Evolutionary conservation across 2,888 invertebrate species (phyloP).

Genomic region (Digitonthophagus gazella): DNA sequence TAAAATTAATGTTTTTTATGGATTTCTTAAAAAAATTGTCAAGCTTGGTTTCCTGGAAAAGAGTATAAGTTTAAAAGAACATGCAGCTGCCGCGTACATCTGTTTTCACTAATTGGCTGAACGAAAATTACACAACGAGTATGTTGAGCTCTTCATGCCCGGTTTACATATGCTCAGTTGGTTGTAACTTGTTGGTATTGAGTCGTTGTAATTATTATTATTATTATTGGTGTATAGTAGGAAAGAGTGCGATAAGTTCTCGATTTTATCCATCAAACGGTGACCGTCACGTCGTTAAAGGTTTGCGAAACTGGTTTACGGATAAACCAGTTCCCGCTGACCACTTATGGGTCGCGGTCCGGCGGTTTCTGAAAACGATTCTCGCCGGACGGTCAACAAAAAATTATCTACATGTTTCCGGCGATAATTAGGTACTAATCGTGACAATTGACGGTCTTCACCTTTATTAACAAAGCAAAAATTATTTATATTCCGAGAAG

Average conservation of each 20-base stretch:
- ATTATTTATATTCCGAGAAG: background rate
- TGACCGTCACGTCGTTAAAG: background rate
- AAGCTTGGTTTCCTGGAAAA: background rate
- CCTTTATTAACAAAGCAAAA: background rate
- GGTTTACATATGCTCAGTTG: background rate
- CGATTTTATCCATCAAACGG: background rate
- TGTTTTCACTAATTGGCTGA: background rate
- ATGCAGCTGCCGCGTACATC: background rate
- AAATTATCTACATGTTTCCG: background rate
- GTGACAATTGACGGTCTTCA: background rate
- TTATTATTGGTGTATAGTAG: background rate
- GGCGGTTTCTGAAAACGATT: background rate
- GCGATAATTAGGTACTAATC: background rate
- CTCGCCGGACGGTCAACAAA: background rate
- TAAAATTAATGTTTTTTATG: background rate
- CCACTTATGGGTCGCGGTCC: background rate
- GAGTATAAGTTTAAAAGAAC: background rate
- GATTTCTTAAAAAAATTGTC: background rate
- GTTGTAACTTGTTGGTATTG: background rate
- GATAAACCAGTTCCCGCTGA: background rate
- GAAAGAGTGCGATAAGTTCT: background rate
- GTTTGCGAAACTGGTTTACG: background rate
- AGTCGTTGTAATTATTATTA: background rate
- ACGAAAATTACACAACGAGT: background rate
- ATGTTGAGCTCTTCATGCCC: background rate